Evolutionary conservation across 2,888 invertebrate genomes (phyloP).

Genomic region (Automeris io): DNA sequence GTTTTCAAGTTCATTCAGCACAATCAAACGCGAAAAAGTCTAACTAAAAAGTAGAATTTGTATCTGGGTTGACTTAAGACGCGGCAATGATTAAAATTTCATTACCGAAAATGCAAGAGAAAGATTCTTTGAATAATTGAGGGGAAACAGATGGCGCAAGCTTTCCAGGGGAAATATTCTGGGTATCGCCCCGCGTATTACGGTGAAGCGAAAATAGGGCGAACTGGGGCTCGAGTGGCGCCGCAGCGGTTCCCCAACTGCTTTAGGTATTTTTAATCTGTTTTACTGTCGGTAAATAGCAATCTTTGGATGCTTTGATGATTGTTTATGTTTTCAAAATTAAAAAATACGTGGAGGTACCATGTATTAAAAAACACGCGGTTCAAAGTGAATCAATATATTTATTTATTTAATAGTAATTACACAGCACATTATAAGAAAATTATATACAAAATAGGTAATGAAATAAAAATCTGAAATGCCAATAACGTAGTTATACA

Average conservation of each 20-base stretch:
- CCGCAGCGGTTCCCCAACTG: conserved; percentile 3
- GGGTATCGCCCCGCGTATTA: conserved; percentile 24
- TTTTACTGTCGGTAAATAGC: conserved; percentile 1
- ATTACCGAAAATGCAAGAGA: conserved; percentile 58
- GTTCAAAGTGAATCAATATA: no score
- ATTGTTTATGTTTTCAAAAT: background rate
- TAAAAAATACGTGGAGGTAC: background rate
- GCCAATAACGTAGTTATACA: no score
- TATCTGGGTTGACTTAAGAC: no score
- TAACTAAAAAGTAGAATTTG: no score
- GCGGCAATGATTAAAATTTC: conserved; percentile 58
- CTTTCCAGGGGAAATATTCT: conserved; percentile 17
- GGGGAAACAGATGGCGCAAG: conserved; percentile 31
- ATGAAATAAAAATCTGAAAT: no score
- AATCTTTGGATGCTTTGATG: background rate
- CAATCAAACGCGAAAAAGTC: no score
- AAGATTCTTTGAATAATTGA: conserved; percentile 61
- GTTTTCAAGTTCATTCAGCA: no score
- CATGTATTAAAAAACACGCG: no score
- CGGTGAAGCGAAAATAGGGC: conserved; percentile 7
- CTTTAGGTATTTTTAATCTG: conserved; percentile 4
- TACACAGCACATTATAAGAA: no score
- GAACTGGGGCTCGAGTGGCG: background rate
- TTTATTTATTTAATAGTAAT: no score
- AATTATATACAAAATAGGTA: no score